Percentiles rank a stretch among this genome's conserved stretches.
These are phyloP conservation scores for Ctenicera cuprea DNA, from an alignment of 2,888 invertebrate genomes.

Conservation along the genomic window DNA sequence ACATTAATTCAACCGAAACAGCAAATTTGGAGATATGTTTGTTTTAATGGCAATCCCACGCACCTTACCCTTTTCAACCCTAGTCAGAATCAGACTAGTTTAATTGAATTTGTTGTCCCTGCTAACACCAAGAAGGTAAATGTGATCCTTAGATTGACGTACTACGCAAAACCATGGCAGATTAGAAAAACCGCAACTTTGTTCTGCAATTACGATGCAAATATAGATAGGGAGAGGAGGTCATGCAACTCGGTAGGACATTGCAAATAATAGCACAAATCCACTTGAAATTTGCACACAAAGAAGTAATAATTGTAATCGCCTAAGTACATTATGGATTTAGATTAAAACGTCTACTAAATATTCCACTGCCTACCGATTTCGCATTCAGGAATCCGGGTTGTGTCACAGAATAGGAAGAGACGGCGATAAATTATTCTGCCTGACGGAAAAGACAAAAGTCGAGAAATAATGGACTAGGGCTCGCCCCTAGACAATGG, in stretches of 20 bases:
- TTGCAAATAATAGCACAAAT: not conserved
- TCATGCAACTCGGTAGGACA: not conserved
- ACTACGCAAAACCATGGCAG: too few species aligned
- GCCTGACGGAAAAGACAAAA: constrained; percentile 46
- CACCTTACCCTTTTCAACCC: too few species aligned
- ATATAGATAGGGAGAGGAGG: too few species aligned
- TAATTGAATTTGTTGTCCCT: too few species aligned
- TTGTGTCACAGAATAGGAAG: constrained; percentile 39
- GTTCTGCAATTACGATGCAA: not conserved
- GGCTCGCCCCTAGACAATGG: constrained; percentile 48
- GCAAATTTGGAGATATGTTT: not conserved
- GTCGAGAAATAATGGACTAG: constrained; percentile 45
- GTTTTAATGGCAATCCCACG: not conserved
- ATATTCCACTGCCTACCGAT: constrained; percentile 33
- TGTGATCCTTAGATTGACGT: too few species aligned
- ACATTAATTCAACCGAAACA: not conserved
- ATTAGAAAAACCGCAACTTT: not conserved
- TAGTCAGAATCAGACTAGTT: too few species aligned
- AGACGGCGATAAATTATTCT: constrained; percentile 44
- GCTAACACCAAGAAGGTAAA: too few species aligned
- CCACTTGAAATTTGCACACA: constrained; percentile 19
- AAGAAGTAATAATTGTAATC: constrained; percentile 26
- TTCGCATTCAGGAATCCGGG: constrained; percentile 40
- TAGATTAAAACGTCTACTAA: constrained; percentile 32
- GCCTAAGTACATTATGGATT: constrained; percentile 23